phyloP scores from a whole-genome alignment of 64 coral and sea anemone species.

The Acropora tenuis region DNA sequence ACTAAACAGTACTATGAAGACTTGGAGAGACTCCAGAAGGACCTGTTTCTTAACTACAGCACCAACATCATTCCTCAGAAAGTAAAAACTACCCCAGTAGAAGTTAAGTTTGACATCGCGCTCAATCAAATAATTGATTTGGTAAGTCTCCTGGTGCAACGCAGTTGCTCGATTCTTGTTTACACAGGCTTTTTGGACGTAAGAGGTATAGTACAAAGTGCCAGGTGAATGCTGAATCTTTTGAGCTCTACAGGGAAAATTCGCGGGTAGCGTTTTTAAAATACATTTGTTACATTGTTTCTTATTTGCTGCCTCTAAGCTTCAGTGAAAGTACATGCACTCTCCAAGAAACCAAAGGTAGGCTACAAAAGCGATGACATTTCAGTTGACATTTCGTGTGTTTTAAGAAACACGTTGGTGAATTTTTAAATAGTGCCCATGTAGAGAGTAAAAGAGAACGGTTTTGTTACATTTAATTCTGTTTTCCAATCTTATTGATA shows the following conservation, averaged over 20 bases:
- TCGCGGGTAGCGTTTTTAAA: neutral
- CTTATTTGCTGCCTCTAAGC: neutral
- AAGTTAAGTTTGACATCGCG: slow-evolving; percentile 84
- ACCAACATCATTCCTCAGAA: slow-evolving; percentile 89
- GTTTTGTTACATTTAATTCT: neutral
- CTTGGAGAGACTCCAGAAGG: slow-evolving; percentile 64
- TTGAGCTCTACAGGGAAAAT: neutral
- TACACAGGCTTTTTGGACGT: no score
- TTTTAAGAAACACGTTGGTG: neutral
- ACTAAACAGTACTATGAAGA: slow-evolving; percentile 47
- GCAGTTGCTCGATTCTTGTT: no score
- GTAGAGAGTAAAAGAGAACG: neutral
- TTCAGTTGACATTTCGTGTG: neutral
- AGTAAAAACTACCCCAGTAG: slow-evolving; percentile 62
- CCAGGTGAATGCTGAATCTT: neutral
- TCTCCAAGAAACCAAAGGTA: neutral
- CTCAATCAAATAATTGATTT: slow-evolving; percentile 94
- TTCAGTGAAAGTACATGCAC: slow-evolving; percentile 5
- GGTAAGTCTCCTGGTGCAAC: slow-evolving; percentile 60
- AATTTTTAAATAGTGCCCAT: neutral
- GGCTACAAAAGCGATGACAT: neutral
- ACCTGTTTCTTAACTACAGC: slow-evolving; percentile 86
- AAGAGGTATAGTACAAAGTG: neutral
- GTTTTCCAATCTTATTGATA: slow-evolving; percentile 25
- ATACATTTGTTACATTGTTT: neutral